phyloP scores from a whole-genome alignment of 2,797 vertebrate genomes.

The Sebastes goodei region DNA sequence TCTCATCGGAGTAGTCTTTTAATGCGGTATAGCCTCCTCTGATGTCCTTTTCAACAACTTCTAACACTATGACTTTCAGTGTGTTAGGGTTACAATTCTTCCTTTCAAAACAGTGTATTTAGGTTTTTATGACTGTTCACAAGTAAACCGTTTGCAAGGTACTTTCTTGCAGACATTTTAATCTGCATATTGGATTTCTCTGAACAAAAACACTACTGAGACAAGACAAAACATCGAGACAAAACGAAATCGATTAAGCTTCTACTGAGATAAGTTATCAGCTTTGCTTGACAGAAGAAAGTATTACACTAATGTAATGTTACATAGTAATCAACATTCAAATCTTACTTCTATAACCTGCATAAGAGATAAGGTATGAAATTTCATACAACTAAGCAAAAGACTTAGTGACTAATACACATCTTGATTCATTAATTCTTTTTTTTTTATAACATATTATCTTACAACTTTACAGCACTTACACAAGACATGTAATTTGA shows the following conservation, averaged over 20 bases:
- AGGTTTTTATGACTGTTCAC: not conserved
- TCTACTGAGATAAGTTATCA: not conserved
- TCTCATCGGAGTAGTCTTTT: too few relatives aligned
- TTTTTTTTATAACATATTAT: not conserved
- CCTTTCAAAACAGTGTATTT: not conserved
- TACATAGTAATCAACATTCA: not conserved
- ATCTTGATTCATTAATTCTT: not conserved
- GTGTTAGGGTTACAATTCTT: not conserved
- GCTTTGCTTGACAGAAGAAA: not conserved
- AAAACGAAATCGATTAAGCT: not conserved
- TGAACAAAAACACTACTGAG: not conserved
- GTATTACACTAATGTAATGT: not conserved
- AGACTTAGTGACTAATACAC: not conserved
- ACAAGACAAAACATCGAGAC: not conserved
- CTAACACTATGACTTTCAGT: too few relatives aligned
- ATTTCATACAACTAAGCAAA: not conserved
- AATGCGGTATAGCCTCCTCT: accelerated
- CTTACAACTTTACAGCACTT: not conserved
- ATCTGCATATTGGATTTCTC: not conserved
- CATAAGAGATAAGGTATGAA: not conserved
- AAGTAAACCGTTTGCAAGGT: not conserved
- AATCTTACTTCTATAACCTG: too few relatives aligned
- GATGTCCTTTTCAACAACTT: too few relatives aligned
- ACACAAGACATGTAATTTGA: not conserved
- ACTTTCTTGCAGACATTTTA: not conserved